Conservation (phyloP, 2,888 invertebrate genomes). For the Cheilosia pagana region DNA sequence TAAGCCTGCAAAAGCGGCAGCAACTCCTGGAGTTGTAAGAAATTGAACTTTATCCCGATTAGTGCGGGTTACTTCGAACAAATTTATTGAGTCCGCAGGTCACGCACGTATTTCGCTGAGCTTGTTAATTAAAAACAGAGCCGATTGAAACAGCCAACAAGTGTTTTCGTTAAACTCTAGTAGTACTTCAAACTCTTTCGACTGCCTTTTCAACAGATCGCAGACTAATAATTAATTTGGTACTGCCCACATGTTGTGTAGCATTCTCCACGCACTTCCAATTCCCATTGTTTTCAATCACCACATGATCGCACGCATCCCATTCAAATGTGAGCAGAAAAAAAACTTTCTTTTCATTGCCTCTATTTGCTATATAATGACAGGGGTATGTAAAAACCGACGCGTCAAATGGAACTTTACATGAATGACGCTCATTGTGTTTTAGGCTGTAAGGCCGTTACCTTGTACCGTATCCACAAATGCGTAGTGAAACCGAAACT, state of each 20-base stretch:
- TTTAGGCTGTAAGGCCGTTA: neutral
- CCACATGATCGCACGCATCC: constrained; percentile 31
- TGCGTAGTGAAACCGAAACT: constrained; percentile 27
- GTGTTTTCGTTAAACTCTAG: neutral
- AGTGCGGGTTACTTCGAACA: too few relatives aligned
- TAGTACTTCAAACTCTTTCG: too few relatives aligned
- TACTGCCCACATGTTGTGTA: constrained; percentile 16
- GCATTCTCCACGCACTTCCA: constrained; percentile 11
- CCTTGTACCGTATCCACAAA: constrained; percentile 17
- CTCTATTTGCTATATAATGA: constrained; percentile 2
- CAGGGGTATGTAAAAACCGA: constrained; percentile 26
- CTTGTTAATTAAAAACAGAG: too few relatives aligned
- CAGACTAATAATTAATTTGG: too few relatives aligned
- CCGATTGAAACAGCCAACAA: too few relatives aligned
- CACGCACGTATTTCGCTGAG: too few relatives aligned
- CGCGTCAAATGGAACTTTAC: constrained; percentile 8
- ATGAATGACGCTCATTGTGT: constrained; percentile 15
- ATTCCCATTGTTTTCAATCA: constrained; percentile 10
- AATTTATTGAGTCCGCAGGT: too few relatives aligned
- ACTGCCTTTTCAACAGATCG: too few relatives aligned
- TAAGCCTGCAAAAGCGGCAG: too few relatives aligned
- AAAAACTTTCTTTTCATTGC: constrained; percentile 51
- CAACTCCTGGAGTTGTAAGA: too few relatives aligned
- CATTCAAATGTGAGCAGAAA: constrained; percentile 32
- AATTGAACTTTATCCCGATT: too few relatives aligned